These are phyloP conservation scores for Brachyistius frenatus DNA, from an alignment of 2,113 vertebrate genomes.

Conservation along the genomic window DNA sequence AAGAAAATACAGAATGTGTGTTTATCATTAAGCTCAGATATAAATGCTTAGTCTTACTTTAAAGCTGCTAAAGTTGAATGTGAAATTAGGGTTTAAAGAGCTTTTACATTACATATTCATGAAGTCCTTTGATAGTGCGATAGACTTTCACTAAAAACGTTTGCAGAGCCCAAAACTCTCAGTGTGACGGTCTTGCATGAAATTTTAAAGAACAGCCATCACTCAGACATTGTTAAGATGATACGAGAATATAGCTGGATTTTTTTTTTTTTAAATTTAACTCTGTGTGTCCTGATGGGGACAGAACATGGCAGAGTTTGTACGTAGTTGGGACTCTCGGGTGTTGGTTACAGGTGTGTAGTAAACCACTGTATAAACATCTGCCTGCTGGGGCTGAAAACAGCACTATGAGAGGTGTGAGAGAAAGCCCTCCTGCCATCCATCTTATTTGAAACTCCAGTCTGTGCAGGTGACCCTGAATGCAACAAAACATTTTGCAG, in stretches of 20 bases:
- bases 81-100: neutral
- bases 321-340: constrained; percentile 2
- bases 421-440: neutral
- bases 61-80: neutral
- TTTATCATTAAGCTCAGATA: neutral
- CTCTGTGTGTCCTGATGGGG: neutral
- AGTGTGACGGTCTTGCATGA: neutral
- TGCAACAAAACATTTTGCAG: neutral
- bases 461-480: neutral
- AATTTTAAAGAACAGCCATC: neutral
- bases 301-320: neutral
- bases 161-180: neutral
- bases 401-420: neutral
- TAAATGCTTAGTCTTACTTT: neutral
- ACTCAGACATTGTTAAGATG: neutral
- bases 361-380: neutral
- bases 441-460: neutral
- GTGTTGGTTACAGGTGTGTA: neutral
- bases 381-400: neutral
- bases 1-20: neutral
- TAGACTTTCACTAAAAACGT: neutral
- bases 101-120: neutral
- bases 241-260: neutral
- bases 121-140: neutral
- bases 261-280: neutral